Evolutionary conservation across 2,113 vertebrate species (phyloP).

Genomic region (Natator depressus): DNA sequence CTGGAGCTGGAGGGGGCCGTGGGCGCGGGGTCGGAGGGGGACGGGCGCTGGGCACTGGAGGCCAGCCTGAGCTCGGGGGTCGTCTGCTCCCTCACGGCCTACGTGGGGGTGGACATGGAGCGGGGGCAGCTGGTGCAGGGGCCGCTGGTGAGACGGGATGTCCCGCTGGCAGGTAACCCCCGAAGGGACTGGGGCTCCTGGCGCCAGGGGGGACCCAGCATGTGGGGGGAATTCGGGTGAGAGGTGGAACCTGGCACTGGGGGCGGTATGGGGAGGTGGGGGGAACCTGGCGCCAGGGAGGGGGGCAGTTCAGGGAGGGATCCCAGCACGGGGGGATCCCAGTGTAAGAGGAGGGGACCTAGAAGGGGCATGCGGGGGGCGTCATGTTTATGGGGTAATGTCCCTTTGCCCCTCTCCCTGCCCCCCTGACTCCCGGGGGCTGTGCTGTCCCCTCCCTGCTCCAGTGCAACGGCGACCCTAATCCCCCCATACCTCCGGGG

Average conservation of each 20-base stretch:
- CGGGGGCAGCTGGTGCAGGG: conserved; percentile 66
- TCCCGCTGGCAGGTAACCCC: conserved; percentile 62
- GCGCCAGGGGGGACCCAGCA: neutral
- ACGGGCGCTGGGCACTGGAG: conserved; percentile 74
- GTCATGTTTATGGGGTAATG: neutral
- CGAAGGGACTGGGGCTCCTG: neutral
- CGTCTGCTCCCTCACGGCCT: conserved; percentile 83
- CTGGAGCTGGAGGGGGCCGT: conserved; percentile 73
- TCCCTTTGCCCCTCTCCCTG: neutral
- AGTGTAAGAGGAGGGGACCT: no score
- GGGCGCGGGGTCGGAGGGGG: neutral
- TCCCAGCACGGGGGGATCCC: neutral
- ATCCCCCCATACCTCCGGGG: neutral
- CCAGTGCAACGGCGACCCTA: neutral
- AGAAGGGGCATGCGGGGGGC: neutral
- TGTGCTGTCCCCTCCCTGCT: neutral
- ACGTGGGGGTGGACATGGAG: conserved; percentile 79
- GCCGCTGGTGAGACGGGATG: conserved; percentile 61
- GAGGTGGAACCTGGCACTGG: fast-evolving
- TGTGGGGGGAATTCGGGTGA: neutral
- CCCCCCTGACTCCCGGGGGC: neutral
- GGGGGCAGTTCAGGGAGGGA: neutral
- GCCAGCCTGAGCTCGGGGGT: conserved; percentile 82
- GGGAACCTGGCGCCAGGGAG: no score
- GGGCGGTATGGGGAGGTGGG: no score